phyloP scores from a whole-genome alignment of 2,888 invertebrate species.

The Malthinus seriepunctatus region DNA sequence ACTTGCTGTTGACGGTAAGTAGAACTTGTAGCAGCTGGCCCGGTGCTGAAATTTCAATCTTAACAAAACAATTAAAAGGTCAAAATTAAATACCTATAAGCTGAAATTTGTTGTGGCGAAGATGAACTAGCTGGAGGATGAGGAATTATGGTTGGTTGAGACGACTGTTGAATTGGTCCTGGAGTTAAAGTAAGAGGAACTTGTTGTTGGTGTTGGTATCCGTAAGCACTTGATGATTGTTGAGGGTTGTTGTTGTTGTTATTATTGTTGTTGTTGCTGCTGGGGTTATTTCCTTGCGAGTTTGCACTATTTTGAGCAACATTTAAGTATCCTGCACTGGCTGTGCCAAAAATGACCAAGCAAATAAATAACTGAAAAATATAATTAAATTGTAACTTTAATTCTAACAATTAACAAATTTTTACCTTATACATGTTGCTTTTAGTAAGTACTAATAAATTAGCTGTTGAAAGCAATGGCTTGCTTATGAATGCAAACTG shows the following conservation, averaged over 20 bases:
- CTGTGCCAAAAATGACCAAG: slow-evolving; percentile 9
- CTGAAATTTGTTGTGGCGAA: background rate
- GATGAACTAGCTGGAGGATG: slow-evolving; percentile 6
- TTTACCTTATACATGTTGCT: slow-evolving; percentile 19
- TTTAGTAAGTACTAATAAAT: slow-evolving; percentile 5
- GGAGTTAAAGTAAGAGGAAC: slow-evolving; percentile 23
- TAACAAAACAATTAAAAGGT: background rate
- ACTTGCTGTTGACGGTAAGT: slow-evolving; percentile 25
- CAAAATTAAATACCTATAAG: background rate
- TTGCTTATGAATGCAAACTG: slow-evolving; percentile 6
- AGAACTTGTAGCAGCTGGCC: slow-evolving; percentile 22
- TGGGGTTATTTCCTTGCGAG: slow-evolving; percentile 8
- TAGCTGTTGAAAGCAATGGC: slow-evolving; percentile 1
- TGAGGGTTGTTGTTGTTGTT: background rate
- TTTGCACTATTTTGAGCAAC: slow-evolving; percentile 11
- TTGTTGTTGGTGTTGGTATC: slow-evolving; percentile 21
- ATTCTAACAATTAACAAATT: background rate
- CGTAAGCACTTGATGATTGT: background rate
- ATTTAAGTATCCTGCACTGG: slow-evolving; percentile 21
- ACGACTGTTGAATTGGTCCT: slow-evolving; percentile 18
- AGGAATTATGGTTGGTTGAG: background rate
- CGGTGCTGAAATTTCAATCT: slow-evolving; percentile 4
- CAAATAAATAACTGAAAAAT: slow-evolving; percentile 10
- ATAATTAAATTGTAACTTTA: background rate
- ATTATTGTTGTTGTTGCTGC: background rate